Evolutionary conservation across 2,888 invertebrate species (phyloP).

Genomic region (Carterocephalus palaemon): DNA sequence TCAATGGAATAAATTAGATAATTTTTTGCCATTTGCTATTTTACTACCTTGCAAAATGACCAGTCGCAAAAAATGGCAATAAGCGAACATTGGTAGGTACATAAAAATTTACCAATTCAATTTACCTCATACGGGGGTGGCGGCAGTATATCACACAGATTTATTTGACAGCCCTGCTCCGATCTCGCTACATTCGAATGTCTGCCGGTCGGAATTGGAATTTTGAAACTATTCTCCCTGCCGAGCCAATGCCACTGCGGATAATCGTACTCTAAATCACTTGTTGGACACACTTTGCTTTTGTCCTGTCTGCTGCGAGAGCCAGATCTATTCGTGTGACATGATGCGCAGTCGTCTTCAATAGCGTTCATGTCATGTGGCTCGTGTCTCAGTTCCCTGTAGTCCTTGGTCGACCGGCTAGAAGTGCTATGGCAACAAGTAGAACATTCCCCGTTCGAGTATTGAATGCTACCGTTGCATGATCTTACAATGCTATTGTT

Average conservation of each 20-base stretch:
- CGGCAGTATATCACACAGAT: constrained; percentile 83
- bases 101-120: constrained; percentile 47
- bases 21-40: too few species aligned
- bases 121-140: constrained; percentile 81
- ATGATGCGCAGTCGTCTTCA: constrained; percentile 69
- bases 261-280: constrained; percentile 75
- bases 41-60: too few species aligned
- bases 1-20: too few species aligned
- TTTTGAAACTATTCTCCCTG: constrained; percentile 76
- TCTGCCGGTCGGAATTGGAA: constrained; percentile 70
- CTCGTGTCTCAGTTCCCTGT: constrained; percentile 67
- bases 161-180: constrained; percentile 78
- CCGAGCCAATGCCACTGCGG: constrained; percentile 76
- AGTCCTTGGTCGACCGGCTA: constrained; percentile 72
- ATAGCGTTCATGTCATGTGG: constrained; percentile 65
- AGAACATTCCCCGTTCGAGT: constrained; percentile 73
- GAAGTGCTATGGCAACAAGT: constrained; percentile 74
- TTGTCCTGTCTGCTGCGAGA: constrained; percentile 73
- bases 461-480: constrained; percentile 72
- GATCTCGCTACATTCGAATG: constrained; percentile 71
- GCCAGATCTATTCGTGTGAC: constrained; percentile 72
- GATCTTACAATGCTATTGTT: constrained; percentile 75
- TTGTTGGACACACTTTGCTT: constrained; percentile 72
- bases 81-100: constrained; percentile 36
- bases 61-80: too few species aligned